phyloP scores from a whole-genome alignment of 2,888 invertebrate species.

The Nebria brevicollis region DNA sequence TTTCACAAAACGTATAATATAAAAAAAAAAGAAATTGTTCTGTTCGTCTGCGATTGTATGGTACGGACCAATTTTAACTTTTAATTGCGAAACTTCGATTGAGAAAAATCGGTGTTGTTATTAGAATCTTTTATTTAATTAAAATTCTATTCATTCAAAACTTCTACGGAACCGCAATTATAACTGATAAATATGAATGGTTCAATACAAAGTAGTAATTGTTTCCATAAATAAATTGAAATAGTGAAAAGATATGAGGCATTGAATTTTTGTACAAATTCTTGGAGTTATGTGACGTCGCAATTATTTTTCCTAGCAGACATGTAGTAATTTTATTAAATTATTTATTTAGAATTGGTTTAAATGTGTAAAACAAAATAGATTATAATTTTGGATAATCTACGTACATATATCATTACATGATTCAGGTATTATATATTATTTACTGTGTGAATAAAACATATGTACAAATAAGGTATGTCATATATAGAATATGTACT shows the following conservation, averaged over 20 bases:
- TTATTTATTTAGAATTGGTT: too few species aligned
- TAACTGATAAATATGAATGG: too few species aligned
- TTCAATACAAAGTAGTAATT: too few species aligned
- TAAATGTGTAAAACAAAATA: too few species aligned
- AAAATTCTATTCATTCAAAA: slow-evolving; percentile 11
- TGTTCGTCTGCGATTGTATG: slow-evolving; percentile 21
- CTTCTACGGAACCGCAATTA: neutral
- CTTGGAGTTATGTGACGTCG: too few species aligned
- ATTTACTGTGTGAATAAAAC: neutral
- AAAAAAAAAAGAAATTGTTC: slow-evolving; percentile 25
- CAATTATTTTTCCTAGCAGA: too few species aligned
- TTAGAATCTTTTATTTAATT: slow-evolving; percentile 42
- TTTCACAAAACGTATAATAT: neutral
- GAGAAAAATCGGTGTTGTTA: slow-evolving; percentile 26
- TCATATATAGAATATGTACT: neutral
- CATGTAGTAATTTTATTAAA: too few species aligned
- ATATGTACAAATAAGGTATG: neutral
- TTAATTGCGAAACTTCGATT: slow-evolving; percentile 42
- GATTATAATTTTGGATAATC: neutral
- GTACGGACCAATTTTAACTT: slow-evolving; percentile 33
- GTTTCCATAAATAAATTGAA: too few species aligned
- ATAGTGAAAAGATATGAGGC: too few species aligned
- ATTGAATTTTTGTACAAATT: too few species aligned
- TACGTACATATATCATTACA: neutral
- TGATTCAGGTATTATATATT: neutral